Evolutionary conservation across 2,113 vertebrate genomes (phyloP).

Genomic region (Phrynosoma blainvillii): DNA sequence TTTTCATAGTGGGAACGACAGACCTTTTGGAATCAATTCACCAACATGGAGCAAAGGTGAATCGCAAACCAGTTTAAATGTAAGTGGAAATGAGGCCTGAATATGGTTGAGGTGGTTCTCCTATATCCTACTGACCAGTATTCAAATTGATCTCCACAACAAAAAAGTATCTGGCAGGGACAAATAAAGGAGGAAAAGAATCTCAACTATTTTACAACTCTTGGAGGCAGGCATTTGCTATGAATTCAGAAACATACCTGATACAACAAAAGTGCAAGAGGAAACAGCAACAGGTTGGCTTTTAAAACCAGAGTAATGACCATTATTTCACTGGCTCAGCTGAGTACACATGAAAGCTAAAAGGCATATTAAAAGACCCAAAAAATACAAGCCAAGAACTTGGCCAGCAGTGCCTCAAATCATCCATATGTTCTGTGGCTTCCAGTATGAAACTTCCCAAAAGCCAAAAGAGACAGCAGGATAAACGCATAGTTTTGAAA

Average conservation of each 20-base stretch:
- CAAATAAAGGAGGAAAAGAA: not conserved
- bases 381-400: not conserved
- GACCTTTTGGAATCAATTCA: too few relatives aligned
- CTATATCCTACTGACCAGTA: not conserved
- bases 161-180: not conserved
- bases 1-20: too few relatives aligned
- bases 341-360: not conserved
- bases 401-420: not conserved
- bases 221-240: not conserved
- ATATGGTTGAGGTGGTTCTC: not conserved
- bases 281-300: too few relatives aligned
- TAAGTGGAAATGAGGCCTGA: too few relatives aligned
- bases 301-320: not conserved
- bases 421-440: not conserved
- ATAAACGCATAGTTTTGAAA: not conserved
- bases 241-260: too few relatives aligned
- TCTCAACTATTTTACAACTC: accelerated
- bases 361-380: not conserved
- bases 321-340: not conserved
- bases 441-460: not conserved
- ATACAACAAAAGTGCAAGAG: not conserved
- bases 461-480: not conserved
- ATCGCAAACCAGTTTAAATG: too few relatives aligned
- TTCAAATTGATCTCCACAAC: not conserved
- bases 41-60: too few relatives aligned